A percentile compares a stretch with the other conserved stretches of the same genome.
Conservation (phyloP, 2,888 invertebrate species). For the Drosophila quinaria region DNA sequence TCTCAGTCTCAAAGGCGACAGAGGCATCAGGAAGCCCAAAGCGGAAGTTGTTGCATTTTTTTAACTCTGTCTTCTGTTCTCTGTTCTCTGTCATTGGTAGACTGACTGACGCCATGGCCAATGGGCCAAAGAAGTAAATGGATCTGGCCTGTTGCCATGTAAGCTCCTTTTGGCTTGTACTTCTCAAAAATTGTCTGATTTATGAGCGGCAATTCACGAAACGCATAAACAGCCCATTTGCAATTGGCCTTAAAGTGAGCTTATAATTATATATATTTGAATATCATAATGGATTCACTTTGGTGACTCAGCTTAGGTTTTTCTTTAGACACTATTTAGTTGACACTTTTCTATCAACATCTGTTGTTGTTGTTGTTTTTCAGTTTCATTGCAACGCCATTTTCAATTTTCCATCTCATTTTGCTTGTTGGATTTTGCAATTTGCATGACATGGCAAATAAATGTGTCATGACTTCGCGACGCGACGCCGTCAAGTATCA, state of each 20-base stretch:
- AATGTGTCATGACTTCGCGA: slow-evolving; percentile 71
- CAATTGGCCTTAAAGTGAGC: slow-evolving; percentile 29
- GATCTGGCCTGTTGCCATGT: slow-evolving; percentile 65
- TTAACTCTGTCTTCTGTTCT: background rate
- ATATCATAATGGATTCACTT: slow-evolving; percentile 27
- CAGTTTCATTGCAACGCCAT: slow-evolving; percentile 42
- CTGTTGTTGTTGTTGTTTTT: slow-evolving; percentile 11
- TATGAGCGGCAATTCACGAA: slow-evolving; percentile 54
- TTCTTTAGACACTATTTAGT: background rate
- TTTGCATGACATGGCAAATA: slow-evolving; percentile 61
- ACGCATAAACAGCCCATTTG: slow-evolving; percentile 64
- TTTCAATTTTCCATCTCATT: slow-evolving; percentile 47
- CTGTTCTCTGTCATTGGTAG: slow-evolving; percentile 20
- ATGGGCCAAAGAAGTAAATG: background rate
- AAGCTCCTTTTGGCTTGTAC: background rate
- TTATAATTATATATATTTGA: background rate
- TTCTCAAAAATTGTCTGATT: slow-evolving; percentile 45
- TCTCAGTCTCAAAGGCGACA: slow-evolving; percentile 39
- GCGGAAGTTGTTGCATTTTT: slow-evolving; percentile 22
- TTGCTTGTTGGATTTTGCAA: slow-evolving; percentile 59
- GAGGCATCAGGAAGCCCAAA: slow-evolving; percentile 21
- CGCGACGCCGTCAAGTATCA: slow-evolving; percentile 37
- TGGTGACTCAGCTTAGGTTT: slow-evolving; percentile 23
- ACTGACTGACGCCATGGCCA: slow-evolving; percentile 54
- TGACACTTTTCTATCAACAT: background rate